These are phyloP conservation scores for Archocentrus centrarchus DNA, from an alignment of 2,113 vertebrate genomes.

Conservation along the genomic window DNA sequence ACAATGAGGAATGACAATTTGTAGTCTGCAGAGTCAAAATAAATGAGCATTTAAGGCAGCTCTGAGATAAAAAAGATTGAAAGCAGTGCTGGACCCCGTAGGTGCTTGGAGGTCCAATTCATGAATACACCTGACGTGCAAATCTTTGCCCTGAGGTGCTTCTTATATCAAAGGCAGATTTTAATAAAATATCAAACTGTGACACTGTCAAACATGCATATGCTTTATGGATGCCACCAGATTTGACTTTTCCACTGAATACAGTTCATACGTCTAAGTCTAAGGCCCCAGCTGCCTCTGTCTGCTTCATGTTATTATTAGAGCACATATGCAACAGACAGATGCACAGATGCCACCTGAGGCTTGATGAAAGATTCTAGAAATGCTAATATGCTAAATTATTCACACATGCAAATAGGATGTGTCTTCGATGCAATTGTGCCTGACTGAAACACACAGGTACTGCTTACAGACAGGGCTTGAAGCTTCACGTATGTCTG, in stretches of 20 bases:
- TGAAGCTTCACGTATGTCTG: background rate
- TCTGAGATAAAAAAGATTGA: constrained; percentile 1
- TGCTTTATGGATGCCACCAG: background rate
- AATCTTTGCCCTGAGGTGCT: constrained; percentile 5
- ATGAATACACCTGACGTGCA: constrained; percentile 41
- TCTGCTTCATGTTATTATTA: constrained; percentile 43
- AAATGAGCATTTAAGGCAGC: background rate
- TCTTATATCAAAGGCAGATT: constrained; percentile 12
- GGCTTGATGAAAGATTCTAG: constrained; percentile 56
- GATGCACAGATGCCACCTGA: constrained; percentile 54
- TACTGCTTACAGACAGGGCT: background rate
- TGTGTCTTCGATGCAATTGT: constrained; percentile 37
- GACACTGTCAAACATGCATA: constrained; percentile 2
- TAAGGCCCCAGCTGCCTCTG: constrained; percentile 32
- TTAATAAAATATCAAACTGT: constrained; percentile 14
- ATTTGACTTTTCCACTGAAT: background rate
- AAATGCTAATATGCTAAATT: constrained; percentile 55
- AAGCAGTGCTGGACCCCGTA: background rate
- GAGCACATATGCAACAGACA: constrained; percentile 22
- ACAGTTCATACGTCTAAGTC: background rate
- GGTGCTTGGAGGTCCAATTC: constrained; percentile 13
- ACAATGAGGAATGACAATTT: background rate
- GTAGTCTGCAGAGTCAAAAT: background rate
- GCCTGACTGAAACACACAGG: constrained; percentile 21
- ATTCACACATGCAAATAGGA: constrained; percentile 59